These are phyloP conservation scores for Callorhinus ursinus DNA, from an alignment of 2,113 vertebrate genomes.

Conservation along the genomic window DNA sequence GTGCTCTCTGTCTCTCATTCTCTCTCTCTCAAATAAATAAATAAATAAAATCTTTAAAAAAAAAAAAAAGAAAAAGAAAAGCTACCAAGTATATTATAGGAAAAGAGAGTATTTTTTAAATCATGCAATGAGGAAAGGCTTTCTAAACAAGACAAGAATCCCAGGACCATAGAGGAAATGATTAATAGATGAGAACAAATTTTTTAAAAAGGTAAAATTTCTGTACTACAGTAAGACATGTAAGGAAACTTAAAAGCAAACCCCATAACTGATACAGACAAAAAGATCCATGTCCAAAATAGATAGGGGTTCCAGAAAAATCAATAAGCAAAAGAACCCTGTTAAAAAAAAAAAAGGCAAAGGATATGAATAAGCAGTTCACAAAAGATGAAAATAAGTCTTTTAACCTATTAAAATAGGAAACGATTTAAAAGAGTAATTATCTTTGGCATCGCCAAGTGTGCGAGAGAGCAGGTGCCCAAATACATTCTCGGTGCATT, in stretches of 20 bases:
- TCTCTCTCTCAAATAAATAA: too few species aligned
- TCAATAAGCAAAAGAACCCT: slow-evolving; percentile 5
- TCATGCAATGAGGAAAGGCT: not conserved
- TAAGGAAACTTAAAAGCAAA: not conserved
- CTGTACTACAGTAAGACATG: not conserved
- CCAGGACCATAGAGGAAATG: not conserved
- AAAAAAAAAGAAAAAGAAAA: not conserved
- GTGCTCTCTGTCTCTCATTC: too few species aligned
- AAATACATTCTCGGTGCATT: too few species aligned
- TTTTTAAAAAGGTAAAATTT: not conserved
- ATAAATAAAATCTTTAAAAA: too few species aligned
- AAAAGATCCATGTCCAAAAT: not conserved
- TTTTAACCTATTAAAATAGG: not conserved
- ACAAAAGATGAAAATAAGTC: not conserved
- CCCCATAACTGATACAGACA: not conserved
- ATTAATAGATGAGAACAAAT: not conserved
- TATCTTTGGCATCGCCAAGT: too few species aligned
- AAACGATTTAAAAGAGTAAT: not conserved
- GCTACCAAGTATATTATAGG: not conserved
- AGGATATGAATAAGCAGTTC: not conserved
- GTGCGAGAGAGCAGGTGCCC: not conserved
- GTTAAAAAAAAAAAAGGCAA: not conserved
- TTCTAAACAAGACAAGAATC: not conserved
- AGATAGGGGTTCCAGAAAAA: not conserved
- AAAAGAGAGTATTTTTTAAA: not conserved